Conservation (phyloP, 2,888 invertebrate species). For the Abrostola tripartita region DNA sequence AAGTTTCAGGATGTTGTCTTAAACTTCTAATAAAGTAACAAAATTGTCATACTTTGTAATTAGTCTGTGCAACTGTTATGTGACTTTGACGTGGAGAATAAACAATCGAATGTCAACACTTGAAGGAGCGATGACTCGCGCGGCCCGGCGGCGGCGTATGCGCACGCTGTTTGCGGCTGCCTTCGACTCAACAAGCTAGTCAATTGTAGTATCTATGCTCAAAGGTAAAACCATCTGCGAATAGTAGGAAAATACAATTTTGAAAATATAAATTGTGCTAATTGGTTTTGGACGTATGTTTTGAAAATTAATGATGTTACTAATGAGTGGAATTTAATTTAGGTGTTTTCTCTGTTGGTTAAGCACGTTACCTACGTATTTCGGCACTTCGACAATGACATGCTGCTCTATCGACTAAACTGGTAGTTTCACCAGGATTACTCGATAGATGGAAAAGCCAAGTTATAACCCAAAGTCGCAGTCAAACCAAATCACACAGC, state of each 20-base stretch:
- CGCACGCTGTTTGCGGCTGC: slow-evolving; percentile 58
- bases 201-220: slow-evolving; percentile 24
- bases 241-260: slow-evolving; percentile 6
- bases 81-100: slow-evolving; percentile 77
- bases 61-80: slow-evolving; percentile 81
- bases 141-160: slow-evolving; percentile 49
- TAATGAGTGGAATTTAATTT: too few species aligned
- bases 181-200: slow-evolving; percentile 57
- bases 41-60: slow-evolving; percentile 70
- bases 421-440: too few species aligned
- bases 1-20: slow-evolving; percentile 30
- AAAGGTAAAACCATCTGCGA: neutral
- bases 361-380: too few species aligned
- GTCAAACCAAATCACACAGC: too few species aligned
- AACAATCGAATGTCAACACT: slow-evolving; percentile 86
- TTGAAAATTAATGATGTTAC: slow-evolving; percentile 1
- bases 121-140: slow-evolving; percentile 83
- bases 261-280: slow-evolving; percentile 10
- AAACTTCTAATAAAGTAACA: slow-evolving; percentile 21
- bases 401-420: too few species aligned
- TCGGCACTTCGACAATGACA: too few species aligned
- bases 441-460: too few species aligned
- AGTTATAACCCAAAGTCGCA: too few species aligned
- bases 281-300: too few species aligned
- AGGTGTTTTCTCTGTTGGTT: too few species aligned